Base-by-base conservation (phyloP, 1,140 invertebrate species). In the Prorops nasuta region DNA sequence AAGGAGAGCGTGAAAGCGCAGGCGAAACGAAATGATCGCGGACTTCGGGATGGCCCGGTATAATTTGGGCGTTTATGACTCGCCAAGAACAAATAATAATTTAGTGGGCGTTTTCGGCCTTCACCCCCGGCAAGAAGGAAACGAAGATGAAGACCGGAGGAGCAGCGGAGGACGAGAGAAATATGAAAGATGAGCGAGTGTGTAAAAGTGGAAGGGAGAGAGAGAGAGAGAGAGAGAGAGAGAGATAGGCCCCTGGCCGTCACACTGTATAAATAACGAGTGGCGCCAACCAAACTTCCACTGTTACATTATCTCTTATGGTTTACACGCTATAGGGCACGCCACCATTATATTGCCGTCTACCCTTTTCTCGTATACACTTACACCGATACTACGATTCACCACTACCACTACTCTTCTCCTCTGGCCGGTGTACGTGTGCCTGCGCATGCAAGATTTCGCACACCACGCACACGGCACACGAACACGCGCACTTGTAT, bases 71-170 rank as follows among this genome's bases (percentile, higher is more conserved):
- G 59, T 72, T 72, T 72, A 72, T 67, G 66, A 68, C 65, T 63
- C 56, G 59, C 64, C 65, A 64, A 66, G 67, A 65, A 69, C 62
- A 71, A 69, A 69, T 72, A 71, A 72, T 72, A 72, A 72, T 72
- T 72, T 71, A 72, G 69, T 70, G 69, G 70, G 70, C 69, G 68
- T 69, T 59, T 60, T 46, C 57, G 53, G 42, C 43, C 56, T 52
- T 59, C 53, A 53, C 47, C 58, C 51, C 46, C 47, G 32, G 41
- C 34, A 17, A 44, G 42, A 51, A 56, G 49, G 45, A 67, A 48
- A 58, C 45, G 47, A 9, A 40, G 28, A 20, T 41, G 49, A 56
- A 49, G 45, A 67, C 45, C 56, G 45, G 47, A 9, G 36, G 28
- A 20, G 36, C n/a, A n/a, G n/a, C n/a, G n/a, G n/a, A n/a, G n/a